Base-by-base conservation (phyloP, 1,140 invertebrate species). In the Asobara japonica region DNA sequence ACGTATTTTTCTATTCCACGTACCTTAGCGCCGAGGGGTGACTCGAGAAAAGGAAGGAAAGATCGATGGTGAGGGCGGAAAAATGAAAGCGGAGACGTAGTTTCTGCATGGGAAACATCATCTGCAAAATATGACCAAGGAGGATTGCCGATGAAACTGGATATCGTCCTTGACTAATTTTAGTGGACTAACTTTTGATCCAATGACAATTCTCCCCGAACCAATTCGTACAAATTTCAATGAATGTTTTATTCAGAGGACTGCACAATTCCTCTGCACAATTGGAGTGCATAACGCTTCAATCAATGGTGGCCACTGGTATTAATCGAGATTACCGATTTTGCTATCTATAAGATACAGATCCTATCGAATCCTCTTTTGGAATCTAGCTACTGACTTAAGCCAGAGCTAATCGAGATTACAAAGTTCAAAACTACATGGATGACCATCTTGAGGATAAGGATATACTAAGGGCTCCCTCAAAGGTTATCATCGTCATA, bases 401-500 rank as follows among this genome's bases (percentile, higher is more conserved):
- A 56, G 22, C 22, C 51, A 27, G 13, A 56, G 51, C 51, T 56
- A 56, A 56, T 56, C 51, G 51, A 56, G 51, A 56, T 56, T 56
- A 56, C 51, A 27, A 56, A 56, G 51, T 56, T 56, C 51, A 56
- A 22, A 56, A 56, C 51, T 27, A 27, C 22, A 56, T 56, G 51
- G 51, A 56, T 56, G 51, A 56, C 22, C 8, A 56, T 56, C 51
- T 56, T 27, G 51, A n/a, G n/a, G n/a, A 22, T 27, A 56, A 22
- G 45, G n/a, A n/a, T n/a, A n/a, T n/a, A n/a, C n/a, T n/a, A n/a
- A 2, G 45, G 20, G 10, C 51, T 27, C 20, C 13, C 51, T 56
- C 51, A 56, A 56, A 56, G 51, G 51, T 56, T 56, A 56, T 56
- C 51, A 22, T 56, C 22, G 51, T 27, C 51, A 56, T 56, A 25